These are phyloP conservation scores for Sinentomon sp. DNA, from an alignment of 2,888 invertebrate species.

Conservation along the genomic window DNA sequence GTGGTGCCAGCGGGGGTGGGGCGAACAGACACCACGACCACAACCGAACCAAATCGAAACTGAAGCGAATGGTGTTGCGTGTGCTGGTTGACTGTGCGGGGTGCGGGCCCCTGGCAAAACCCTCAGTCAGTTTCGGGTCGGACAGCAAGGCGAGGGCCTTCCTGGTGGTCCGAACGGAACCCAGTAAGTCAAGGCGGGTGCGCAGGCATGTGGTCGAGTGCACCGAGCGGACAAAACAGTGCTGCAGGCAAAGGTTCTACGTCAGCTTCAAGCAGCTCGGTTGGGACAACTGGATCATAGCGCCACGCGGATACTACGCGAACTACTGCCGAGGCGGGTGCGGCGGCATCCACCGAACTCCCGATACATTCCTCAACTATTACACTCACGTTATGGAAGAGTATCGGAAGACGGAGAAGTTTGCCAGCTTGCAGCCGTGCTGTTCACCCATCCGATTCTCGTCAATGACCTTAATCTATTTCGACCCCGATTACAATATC, in stretches of 20 bases:
- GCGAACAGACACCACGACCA: too few relatives aligned
- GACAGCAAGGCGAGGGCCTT: conserved; percentile 34
- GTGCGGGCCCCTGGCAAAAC: too few relatives aligned
- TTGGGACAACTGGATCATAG: conserved; percentile 87
- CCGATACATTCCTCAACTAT: conserved; percentile 56
- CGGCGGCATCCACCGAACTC: conserved; percentile 40
- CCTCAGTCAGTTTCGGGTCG: conserved; percentile 38
- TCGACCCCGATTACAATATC: conserved; percentile 63
- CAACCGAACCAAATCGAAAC: too few relatives aligned
- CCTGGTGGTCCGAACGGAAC: conserved; percentile 49
- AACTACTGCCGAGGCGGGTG: conserved; percentile 82
- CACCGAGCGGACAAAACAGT: conserved; percentile 38
- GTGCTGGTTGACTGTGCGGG: conserved; percentile 70
- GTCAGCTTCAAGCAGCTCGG: conserved; percentile 70
- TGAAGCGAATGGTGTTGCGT: too few relatives aligned
- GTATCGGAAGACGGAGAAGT: conserved; percentile 42
- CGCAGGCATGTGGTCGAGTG: conserved; percentile 61
- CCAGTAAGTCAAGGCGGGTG: conserved; percentile 32
- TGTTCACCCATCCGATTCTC: conserved; percentile 78
- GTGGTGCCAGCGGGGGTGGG: too few relatives aligned
- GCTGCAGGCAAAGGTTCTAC: conserved; percentile 69
- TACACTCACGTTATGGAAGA: conserved; percentile 77
- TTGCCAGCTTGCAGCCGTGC: conserved; percentile 60
- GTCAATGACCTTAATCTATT: conserved; percentile 72
- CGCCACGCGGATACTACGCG: conserved; percentile 67